These are phyloP conservation scores for Philhelius pedissequus DNA, from an alignment of 2,888 invertebrate genomes.

Conservation along the genomic window DNA sequence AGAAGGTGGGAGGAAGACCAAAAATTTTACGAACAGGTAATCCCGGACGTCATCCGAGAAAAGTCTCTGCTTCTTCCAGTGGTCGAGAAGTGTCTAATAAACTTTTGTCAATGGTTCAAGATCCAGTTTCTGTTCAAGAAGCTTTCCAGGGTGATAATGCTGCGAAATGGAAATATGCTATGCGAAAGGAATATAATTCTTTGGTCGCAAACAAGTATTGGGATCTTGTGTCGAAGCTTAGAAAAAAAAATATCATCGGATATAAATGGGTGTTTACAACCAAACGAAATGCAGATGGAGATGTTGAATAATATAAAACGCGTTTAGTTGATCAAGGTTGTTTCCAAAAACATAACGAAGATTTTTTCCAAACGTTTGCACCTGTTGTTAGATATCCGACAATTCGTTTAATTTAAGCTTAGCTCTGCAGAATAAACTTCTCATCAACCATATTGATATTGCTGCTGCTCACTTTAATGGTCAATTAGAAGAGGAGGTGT, in stretches of 20 bases:
- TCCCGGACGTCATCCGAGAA: conserved; percentile 34
- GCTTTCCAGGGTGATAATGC: conserved; percentile 27
- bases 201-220: conserved; percentile 70
- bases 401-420: conserved; percentile 19
- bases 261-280: neutral
- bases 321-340: conserved; percentile 33
- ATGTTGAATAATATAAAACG: neutral
- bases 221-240: conserved; percentile 66
- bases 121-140: conserved; percentile 40
- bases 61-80: neutral
- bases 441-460: no score
- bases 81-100: conserved; percentile 16
- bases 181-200: conserved; percentile 62
- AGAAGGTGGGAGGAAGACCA: neutral
- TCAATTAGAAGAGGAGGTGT: conserved; percentile 45
- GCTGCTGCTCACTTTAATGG: conserved; percentile 62
- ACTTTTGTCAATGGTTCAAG: neutral
- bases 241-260: neutral
- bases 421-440: neutral
- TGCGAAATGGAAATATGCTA: conserved; percentile 64
- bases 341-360: conserved; percentile 66
- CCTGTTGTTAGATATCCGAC: conserved; percentile 67
- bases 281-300: neutral
- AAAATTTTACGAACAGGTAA: neutral
- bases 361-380: conserved; percentile 70